A percentile compares a stretch with the other conserved stretches of the same genome.
Conservation (phyloP, 2,113 vertebrate species). For the Nycticebus coucang region DNA sequence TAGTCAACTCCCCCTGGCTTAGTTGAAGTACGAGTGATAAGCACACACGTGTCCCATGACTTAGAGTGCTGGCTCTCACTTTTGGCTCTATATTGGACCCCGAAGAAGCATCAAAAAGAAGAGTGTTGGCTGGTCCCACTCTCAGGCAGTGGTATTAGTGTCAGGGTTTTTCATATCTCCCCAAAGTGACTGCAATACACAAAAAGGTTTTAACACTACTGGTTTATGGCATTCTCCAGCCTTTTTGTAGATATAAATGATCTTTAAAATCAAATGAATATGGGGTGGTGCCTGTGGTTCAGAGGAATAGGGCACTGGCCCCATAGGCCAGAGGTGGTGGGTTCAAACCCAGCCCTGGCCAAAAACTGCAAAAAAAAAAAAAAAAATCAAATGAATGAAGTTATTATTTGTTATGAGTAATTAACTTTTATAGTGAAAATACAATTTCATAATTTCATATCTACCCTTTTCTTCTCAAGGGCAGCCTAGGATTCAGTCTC, state of each 20-base stretch:
- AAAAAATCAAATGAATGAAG: background rate
- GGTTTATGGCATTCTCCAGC: background rate
- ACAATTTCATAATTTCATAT: background rate
- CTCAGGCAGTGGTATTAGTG: rapidly evolving
- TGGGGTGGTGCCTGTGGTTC: too few relatives aligned
- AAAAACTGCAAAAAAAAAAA: too few relatives aligned
- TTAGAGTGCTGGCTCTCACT: background rate
- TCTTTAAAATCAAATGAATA: background rate
- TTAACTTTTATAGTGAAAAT: background rate
- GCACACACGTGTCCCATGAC: rapidly evolving
- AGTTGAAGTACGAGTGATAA: background rate
- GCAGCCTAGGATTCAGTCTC: background rate
- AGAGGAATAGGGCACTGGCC: too few relatives aligned
- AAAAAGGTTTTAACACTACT: background rate
- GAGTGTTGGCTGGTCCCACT: background rate
- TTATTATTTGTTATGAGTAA: slow-evolving; percentile 16
- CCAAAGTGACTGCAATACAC: background rate
- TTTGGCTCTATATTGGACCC: background rate
- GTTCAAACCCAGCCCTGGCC: too few relatives aligned
- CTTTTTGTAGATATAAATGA: background rate
- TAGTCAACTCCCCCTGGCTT: background rate
- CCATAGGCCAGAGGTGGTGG: too few relatives aligned
- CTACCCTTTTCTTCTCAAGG: background rate
- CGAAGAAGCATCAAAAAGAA: background rate
- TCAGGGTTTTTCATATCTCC: background rate